Evolutionary conservation across 2,113 vertebrate genomes (phyloP).

Genomic region (Neolamprologus hecqui): DNA sequence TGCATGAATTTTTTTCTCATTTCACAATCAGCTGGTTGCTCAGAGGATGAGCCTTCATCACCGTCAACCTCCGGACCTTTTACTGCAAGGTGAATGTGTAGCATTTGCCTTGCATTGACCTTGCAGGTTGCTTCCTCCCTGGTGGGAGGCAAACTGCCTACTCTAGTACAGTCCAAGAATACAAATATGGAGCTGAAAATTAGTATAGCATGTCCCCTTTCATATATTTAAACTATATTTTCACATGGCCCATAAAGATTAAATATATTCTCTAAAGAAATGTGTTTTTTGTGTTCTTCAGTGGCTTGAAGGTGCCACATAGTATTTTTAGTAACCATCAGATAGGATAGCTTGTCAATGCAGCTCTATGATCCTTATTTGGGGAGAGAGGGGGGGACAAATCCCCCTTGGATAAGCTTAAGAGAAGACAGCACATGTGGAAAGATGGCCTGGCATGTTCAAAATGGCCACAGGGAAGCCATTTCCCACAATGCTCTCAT

Average conservation of each 20-base stretch:
- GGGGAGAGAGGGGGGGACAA: background rate
- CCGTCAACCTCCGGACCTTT: background rate
- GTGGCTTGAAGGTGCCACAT: background rate
- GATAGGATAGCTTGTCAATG: background rate
- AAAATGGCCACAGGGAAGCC: conserved; percentile 54
- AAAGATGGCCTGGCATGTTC: conserved; percentile 23
- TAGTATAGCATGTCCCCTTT: background rate
- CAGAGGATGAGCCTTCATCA: background rate
- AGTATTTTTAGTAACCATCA: conserved; percentile 23
- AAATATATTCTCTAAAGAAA: background rate
- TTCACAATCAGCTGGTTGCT: background rate
- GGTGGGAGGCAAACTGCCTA: background rate
- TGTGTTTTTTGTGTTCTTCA: background rate
- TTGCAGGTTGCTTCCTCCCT: background rate
- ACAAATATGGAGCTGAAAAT: background rate
- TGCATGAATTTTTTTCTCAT: background rate
- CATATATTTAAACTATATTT: background rate
- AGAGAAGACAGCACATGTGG: conserved; percentile 14
- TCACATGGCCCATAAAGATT: background rate
- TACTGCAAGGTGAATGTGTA: background rate
- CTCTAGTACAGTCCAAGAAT: background rate
- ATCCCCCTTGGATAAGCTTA: conserved; percentile 28
- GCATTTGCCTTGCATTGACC: background rate
- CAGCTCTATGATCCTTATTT: conserved; percentile 17
- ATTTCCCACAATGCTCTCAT: conserved; percentile 44